Evolutionary conservation across 2,888 invertebrate genomes (phyloP), one percentile per base, ranked within the genome.

Genomic region (Hypselothyrea guttata): DNA sequence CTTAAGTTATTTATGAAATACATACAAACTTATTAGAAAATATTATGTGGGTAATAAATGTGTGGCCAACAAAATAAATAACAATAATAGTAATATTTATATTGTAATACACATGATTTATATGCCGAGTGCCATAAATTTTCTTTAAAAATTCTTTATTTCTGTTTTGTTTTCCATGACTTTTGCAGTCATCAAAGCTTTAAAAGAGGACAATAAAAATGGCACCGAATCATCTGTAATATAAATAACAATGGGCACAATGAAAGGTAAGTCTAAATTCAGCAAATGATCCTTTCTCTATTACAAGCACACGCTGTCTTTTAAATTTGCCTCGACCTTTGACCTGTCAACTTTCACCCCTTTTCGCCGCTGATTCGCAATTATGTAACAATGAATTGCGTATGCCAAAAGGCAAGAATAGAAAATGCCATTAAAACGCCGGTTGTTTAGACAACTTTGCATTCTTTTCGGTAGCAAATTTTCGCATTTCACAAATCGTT

Each of bases 381-480:
- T 22, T 5, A 37, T 4, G 28, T 11, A 11, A 35, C 8, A 9
- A 30, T 12, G 31, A 28, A 9, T 35, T 16, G 8, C 9, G 44
- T 7, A 7, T 4, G 8, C 34, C 9, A 28, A 41, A 40, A 48
- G 35, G 18, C 30, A 35, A 18, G 18, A 27, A 22, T 7, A 15
- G 16, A 45, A 51, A 28, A 46, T 49, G 16, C 35, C 33, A 52
- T 49, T 53, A 42, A 40, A 60, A 64, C 70, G 52, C 52, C 0
- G 33, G 33, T 46, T 71, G 58, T 81, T 77, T 64, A 77, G 77
- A 72, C 78, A 77, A 77, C 82, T 81, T 60, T 48, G 56, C 47
- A 66, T 77, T 77, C 63, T 60, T 47, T 45, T 8, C 13, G 1
- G 30, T 42, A 41, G 48, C 71, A 79, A 67, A 73, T 75, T 61